Base-by-base conservation (phyloP, 1,140 invertebrate genomes). In the Colletes gigas region DNA sequence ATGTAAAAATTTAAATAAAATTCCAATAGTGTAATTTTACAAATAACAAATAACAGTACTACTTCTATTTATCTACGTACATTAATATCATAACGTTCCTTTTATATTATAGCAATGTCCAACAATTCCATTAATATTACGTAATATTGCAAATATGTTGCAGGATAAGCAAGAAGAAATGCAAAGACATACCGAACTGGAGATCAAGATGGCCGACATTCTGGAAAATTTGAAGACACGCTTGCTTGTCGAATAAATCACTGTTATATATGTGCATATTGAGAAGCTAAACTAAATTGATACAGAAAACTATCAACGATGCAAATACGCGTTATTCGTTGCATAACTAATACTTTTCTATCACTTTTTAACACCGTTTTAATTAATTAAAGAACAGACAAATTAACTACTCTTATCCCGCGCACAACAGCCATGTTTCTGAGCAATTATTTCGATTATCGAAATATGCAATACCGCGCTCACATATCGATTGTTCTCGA, bases 141-240 rank as follows among this genome's bases (percentile, higher is more conserved):
- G 17, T 60, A 72, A 55, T 39, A 21, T 66, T 54, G 5, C 17
- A 52, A 62, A 15, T 70, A 62, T 77, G 41, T 92, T 92, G 41
- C 86, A 92, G 91, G 86, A 91, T 57, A 89, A 89, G 44, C 74
- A 78, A 74, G 78, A 85, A 73, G 88, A 88, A 52, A 75, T 82
- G 44, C 75, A 81, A 81, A 85, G 78, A 52, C 84, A 82, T 9
- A 82, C 68, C 62, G 85, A 90, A n/a, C 79, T 92, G 77, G 91
- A 91, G 71, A 83, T 47, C 44, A 91, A 84, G 68, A 91, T 92
- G 82, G 59, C 88, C 1, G 88, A 92, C 15, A 91, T 92, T 78
- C 84, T 91, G 39, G 90, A 92, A 75, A 91, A 89, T 78, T 78
- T 92, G 55, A 90, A 91, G 78, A 90, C 87, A 7, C 85, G 89